These are phyloP conservation scores for Tachyglossus aculeatus DNA, from an alignment of 2,797 vertebrate genomes.

Conservation along the genomic window DNA sequence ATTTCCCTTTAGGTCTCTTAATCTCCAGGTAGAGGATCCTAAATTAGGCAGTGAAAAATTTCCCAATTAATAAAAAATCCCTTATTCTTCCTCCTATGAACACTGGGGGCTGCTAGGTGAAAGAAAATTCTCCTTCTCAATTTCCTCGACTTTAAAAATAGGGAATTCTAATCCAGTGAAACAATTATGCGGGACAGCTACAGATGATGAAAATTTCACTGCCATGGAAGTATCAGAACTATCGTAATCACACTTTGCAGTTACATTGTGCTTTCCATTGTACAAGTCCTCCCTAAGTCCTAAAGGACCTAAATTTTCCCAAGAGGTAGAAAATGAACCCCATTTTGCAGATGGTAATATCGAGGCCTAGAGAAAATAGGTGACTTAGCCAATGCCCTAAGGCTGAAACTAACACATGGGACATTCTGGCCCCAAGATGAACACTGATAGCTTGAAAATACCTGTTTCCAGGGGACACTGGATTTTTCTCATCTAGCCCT, in stretches of 20 bases:
- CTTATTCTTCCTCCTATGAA: background rate
- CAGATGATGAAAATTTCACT: background rate
- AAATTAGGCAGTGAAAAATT: slow-evolving; percentile 17
- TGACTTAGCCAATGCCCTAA: background rate
- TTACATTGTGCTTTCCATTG: background rate
- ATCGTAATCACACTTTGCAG: background rate
- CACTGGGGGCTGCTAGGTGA: background rate
- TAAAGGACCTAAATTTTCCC: background rate
- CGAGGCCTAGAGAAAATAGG: background rate
- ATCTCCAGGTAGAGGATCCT: background rate
- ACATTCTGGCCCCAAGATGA: no score
- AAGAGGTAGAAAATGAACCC: slow-evolving; percentile 33
- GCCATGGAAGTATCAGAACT: background rate
- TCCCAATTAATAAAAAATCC: slow-evolving; percentile 1
- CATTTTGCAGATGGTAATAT: slow-evolving; percentile 23
- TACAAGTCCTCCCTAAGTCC: background rate
- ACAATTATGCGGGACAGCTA: background rate
- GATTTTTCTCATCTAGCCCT: no score
- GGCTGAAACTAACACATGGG: no score
- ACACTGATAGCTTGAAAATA: no score
- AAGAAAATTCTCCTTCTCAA: background rate
- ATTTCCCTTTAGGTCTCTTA: background rate
- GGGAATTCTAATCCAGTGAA: background rate
- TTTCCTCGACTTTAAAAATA: slow-evolving; percentile 17
- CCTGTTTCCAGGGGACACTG: no score